A percentile compares a stretch with the other conserved stretches of the same genome.
These are phyloP conservation scores for Henricia sp. DNA, from an alignment of 53 echinoderm and acorn worm species.

Conservation along the genomic window DNA sequence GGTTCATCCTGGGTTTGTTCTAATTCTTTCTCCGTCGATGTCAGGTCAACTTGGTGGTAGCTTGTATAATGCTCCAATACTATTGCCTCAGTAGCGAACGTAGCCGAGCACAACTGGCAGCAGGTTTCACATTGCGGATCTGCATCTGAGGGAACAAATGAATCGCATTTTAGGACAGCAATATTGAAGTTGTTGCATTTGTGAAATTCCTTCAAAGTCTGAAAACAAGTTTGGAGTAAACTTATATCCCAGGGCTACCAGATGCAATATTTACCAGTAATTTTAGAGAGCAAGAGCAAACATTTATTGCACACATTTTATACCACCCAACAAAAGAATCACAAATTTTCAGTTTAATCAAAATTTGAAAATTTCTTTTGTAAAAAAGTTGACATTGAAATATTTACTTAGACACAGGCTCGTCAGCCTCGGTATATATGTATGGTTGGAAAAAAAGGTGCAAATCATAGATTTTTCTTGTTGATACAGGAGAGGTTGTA, in stretches of 20 bases:
- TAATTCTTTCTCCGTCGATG: background rate
- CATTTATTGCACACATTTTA: background rate
- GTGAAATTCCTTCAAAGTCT: background rate
- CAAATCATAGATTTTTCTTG: background rate
- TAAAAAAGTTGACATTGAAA: too few relatives aligned
- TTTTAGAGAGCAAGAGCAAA: background rate
- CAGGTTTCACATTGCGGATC: background rate
- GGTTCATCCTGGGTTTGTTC: background rate
- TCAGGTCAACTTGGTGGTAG: conserved; percentile 52
- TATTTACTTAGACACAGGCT: too few relatives aligned
- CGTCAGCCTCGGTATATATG: too few relatives aligned
- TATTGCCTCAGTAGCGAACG: conserved; percentile 11
- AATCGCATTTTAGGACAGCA: background rate
- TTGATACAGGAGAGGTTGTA: background rate
- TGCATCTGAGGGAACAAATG: conserved; percentile 19
- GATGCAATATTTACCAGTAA: background rate
- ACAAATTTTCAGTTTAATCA: too few relatives aligned
- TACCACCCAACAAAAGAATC: too few relatives aligned
- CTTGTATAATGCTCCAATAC: conserved; percentile 54
- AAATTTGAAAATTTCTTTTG: too few relatives aligned
- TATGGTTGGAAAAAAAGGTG: too few relatives aligned
- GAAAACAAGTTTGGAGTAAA: background rate
- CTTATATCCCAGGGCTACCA: background rate
- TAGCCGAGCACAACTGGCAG: conserved; percentile 55
- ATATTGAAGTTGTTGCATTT: background rate